Evolutionary conservation across 2,888 invertebrate species (phyloP), one percentile per base, ranked within the genome.

Genomic region (Taphrorychus bicolor): DNA sequence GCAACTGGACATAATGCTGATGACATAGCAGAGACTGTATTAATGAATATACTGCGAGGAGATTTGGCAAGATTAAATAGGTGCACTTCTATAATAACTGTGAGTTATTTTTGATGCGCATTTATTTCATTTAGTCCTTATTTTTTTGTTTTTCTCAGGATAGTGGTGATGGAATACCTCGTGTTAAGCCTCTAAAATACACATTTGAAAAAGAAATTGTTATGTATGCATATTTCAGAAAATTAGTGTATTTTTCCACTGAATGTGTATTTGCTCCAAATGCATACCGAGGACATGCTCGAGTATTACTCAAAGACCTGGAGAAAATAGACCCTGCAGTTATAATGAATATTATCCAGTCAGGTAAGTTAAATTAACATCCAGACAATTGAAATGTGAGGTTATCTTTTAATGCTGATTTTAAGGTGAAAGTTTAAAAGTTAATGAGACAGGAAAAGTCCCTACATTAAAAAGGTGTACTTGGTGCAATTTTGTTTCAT

Each of bases 141-240:
- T 45, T 32, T n/a, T n/a, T 32, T 9, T 32, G 32, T 53, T 23
- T 5, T 23, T 53, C 70, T 69, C 77, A 91, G 90, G 88, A 91
- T 71, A 87, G 88, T 75, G 93, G 93, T 77, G 94, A 92, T 70
- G 85, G 91, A 7, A 92, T 98, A 76, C 94, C 95, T 1, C 86
- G 98, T 74, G 96, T 96, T 16, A 98, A 98, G 79, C 98, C 98
- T 0, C 87, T 98, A 42, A 98, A 98, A 80, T 98, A 98, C 80
- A 91, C 96, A 0, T 99, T 98, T 81, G 99, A 99, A 81, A 98
- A 98, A 79, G 99, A 99, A 85, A 99, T 99, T 78, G 99, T 98
- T 0, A 96, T 98, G 95, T 98, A 99, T 84, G 98, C 99, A 0
- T 95, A 98, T 80, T 98, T 94, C 81, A 95, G 95, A 80, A 93